Evolutionary conservation across 2,797 vertebrate species (phyloP).

Genomic region (Amniataba percoides): DNA sequence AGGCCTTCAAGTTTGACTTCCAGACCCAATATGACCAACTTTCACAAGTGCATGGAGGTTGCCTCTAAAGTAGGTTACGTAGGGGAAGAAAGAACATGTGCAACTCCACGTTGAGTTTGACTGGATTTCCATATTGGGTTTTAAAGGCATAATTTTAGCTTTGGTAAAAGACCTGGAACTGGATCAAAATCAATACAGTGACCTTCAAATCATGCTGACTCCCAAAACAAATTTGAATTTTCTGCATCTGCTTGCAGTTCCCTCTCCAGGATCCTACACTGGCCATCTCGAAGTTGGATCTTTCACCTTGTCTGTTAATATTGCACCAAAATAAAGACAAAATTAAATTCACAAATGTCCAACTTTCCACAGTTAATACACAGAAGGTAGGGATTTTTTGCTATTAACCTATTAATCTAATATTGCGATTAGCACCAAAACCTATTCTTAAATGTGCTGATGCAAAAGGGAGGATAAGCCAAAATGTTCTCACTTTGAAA

Average conservation of each 20-base stretch:
- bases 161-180: background rate
- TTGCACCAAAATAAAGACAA: background rate
- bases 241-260: background rate
- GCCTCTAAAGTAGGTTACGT: background rate
- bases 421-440: too few species aligned
- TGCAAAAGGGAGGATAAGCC: background rate
- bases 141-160: background rate
- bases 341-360: background rate
- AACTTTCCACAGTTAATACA: too few species aligned
- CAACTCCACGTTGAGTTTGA: background rate
- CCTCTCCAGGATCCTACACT: background rate
- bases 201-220: background rate
- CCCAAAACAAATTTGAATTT: background rate
- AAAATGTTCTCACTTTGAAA: background rate
- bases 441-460: background rate
- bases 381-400: too few species aligned
- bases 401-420: too few species aligned
- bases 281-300: background rate
- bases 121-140: background rate
- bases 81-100: background rate
- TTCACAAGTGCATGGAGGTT: background rate
- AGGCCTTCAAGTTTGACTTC: background rate
- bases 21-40: background rate
- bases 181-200: background rate
- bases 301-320: background rate